Percentiles rank a stretch among this genome's conserved stretches.
Conservation (phyloP, 1,140 invertebrate genomes). For the Theocolax elegans region DNA sequence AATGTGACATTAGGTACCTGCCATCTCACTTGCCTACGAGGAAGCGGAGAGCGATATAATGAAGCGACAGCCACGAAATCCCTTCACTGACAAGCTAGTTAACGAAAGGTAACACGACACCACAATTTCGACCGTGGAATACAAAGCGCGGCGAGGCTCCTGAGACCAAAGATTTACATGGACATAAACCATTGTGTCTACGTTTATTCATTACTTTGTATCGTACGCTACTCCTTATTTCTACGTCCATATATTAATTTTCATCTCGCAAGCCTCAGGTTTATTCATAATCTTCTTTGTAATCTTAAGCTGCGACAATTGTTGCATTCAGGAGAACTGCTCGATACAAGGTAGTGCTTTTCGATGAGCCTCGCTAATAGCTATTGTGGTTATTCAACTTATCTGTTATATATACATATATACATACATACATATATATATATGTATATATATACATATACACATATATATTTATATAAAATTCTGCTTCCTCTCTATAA, state of each 20-base stretch:
- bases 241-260: too few relatives aligned
- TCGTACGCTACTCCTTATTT: background rate
- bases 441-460: too few relatives aligned
- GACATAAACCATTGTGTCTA: too few relatives aligned
- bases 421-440: too few relatives aligned
- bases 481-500: constrained; percentile 12
- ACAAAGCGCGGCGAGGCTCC: constrained; percentile 6
- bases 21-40: constrained; percentile 99
- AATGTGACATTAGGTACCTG: constrained; percentile 85
- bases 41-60: constrained; percentile 99
- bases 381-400: background rate
- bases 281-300: too few relatives aligned
- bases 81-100: constrained; percentile 84
- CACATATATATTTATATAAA: too few relatives aligned
- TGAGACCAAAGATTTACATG: background rate
- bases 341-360: background rate
- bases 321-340: background rate
- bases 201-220: too few relatives aligned
- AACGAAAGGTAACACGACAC: constrained; percentile 79
- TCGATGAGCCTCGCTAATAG: background rate
- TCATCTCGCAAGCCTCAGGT: too few relatives aligned
- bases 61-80: constrained; percentile 98
- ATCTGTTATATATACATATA: constrained; percentile 1
- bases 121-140: constrained; percentile 31
- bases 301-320: too few relatives aligned